Conservation (phyloP, 2,113 vertebrate species). For the Xiphorhynchus elegans region DNA sequence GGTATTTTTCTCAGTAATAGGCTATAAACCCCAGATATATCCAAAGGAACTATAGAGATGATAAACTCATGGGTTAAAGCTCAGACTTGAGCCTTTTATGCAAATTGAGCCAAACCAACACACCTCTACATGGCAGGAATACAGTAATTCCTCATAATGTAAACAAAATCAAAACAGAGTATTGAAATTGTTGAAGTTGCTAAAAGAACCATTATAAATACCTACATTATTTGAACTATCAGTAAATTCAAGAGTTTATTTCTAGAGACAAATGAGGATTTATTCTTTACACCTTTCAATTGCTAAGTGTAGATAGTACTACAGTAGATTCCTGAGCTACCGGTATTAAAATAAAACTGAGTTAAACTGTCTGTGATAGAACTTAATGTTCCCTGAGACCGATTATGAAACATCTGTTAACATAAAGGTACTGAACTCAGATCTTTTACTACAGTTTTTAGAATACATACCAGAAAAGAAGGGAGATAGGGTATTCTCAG, state of each 20-base stretch:
- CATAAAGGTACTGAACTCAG: neutral
- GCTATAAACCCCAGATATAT: neutral
- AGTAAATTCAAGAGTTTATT: neutral
- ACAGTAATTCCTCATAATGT: neutral
- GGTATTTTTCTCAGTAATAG: neutral
- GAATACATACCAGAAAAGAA: neutral
- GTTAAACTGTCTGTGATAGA: neutral
- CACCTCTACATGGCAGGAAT: neutral
- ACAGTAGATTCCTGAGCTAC: neutral
- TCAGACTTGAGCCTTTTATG: neutral
- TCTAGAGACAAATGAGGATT: neutral
- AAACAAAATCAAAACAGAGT: neutral
- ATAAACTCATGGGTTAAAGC: neutral
- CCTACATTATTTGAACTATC: neutral
- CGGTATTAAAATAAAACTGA: neutral
- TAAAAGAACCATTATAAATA: neutral
- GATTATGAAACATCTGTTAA: neutral
- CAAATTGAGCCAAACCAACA: neutral
- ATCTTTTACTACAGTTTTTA: neutral
- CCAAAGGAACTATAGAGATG: neutral
- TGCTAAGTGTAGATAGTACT: neutral
- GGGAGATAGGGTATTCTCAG: neutral
- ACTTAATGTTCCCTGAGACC: neutral
- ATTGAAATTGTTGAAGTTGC: neutral
- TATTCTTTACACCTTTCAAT: neutral